phyloP scores from a whole-genome alignment of 2,888 invertebrate genomes.

The Drosophila peninsularis region DNA sequence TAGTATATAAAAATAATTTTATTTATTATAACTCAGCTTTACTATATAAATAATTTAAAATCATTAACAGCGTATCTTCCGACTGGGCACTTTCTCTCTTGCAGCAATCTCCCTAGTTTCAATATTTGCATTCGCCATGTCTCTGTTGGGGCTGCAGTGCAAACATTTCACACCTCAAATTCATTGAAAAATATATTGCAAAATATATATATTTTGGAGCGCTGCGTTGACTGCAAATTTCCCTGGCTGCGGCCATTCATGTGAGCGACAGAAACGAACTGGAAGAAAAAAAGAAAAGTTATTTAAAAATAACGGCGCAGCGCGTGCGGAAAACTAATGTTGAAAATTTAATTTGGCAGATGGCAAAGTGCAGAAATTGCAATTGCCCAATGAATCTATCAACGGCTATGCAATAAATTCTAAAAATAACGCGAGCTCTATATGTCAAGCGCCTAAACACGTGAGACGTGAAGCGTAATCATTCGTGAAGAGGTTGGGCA shows the following conservation, averaged over 20 bases:
- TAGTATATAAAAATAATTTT: neutral
- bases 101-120: neutral
- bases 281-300: slow-evolving; percentile 54
- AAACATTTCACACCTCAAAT: slow-evolving; percentile 67
- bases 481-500: neutral
- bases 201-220: slow-evolving; percentile 27
- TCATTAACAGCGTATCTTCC: slow-evolving; percentile 1
- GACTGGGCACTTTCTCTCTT: neutral
- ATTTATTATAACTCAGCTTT: neutral
- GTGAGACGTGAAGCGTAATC: neutral
- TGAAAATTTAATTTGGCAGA: slow-evolving; percentile 60
- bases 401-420: slow-evolving; percentile 53
- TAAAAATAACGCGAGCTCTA: slow-evolving; percentile 34
- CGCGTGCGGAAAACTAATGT: slow-evolving; percentile 35
- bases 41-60: neutral
- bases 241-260: slow-evolving; percentile 40
- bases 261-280: slow-evolving; percentile 59
- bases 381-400: slow-evolving; percentile 65
- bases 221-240: slow-evolving; percentile 52
- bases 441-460: slow-evolving; percentile 1
- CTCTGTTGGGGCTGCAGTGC: slow-evolving; percentile 23
- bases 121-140: slow-evolving; percentile 2
- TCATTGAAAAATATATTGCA: slow-evolving; percentile 63
- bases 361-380: slow-evolving; percentile 44
- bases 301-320: slow-evolving; percentile 46